Percentiles rank a stretch among this genome's conserved stretches.
Conservation (phyloP, 2,113 vertebrate genomes). For the Gallinago undulata region DNA sequence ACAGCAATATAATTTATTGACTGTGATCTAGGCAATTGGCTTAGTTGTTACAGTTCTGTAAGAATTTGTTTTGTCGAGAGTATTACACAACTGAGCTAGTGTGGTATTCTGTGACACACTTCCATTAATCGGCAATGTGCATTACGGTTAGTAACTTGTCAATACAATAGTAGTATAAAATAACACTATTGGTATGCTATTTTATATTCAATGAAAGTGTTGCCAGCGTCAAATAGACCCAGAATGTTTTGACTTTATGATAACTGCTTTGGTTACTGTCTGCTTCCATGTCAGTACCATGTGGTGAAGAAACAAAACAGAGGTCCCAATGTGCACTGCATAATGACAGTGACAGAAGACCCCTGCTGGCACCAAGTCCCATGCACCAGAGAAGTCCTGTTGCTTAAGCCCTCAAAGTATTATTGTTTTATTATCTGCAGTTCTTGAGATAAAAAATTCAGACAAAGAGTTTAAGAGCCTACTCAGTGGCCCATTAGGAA, state of each 20-base stretch:
- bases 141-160: not conserved
- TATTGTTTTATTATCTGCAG: not conserved
- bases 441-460: not conserved
- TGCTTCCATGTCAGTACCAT: not conserved
- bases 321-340: not conserved
- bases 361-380: not conserved
- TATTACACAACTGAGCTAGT: not conserved
- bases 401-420: not conserved
- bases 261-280: not conserved
- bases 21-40: not conserved
- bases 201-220: not conserved
- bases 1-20: not conserved
- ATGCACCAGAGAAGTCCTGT: not conserved
- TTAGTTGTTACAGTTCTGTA: not conserved
- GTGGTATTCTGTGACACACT: not conserved
- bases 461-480: not conserved
- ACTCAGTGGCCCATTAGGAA: not conserved
- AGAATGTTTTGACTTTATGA: not conserved
- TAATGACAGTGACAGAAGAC: not conserved
- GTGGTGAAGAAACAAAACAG: not conserved
- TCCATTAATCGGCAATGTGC: not conserved
- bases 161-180: not conserved
- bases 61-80: not conserved
- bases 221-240: not conserved
- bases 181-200: not conserved